Evolutionary conservation across 2,888 invertebrate species (phyloP).

Genomic region (Lepidochitona cinerea): DNA sequence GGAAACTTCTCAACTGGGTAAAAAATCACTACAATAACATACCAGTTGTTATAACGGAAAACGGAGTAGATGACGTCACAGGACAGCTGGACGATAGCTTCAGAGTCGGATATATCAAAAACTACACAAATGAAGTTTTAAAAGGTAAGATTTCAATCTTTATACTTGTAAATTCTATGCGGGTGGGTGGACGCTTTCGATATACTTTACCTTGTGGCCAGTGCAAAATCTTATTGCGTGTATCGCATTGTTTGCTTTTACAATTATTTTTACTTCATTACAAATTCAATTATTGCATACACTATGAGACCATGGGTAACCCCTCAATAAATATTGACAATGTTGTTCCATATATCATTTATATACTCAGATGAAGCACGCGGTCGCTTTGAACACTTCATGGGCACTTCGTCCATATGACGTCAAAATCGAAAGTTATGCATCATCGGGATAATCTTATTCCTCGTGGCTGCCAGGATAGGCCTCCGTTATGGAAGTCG

Average conservation of each 20-base stretch:
- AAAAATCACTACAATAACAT: slow-evolving; percentile 52
- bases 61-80: slow-evolving; percentile 33
- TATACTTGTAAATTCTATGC: background rate
- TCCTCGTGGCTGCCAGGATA: too few species aligned
- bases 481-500: too few species aligned
- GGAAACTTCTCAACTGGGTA: slow-evolving; percentile 60
- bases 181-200: background rate
- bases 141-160: background rate
- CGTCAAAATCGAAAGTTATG: too few species aligned
- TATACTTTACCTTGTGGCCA: too few species aligned
- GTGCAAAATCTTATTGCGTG: too few species aligned
- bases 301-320: background rate
- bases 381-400: too few species aligned
- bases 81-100: background rate
- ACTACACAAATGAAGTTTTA: background rate
- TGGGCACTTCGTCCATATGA: too few species aligned
- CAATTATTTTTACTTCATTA: background rate
- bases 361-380: too few species aligned
- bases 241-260: too few species aligned
- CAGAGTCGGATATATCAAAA: background rate
- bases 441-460: too few species aligned
- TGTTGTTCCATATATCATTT: too few species aligned
- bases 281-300: background rate
- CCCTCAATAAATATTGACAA: too few species aligned
- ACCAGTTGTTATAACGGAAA: slow-evolving; percentile 61